These are phyloP conservation scores for Oreochromis niloticus DNA, from an alignment of 2,113 vertebrate species.

Conservation along the genomic window DNA sequence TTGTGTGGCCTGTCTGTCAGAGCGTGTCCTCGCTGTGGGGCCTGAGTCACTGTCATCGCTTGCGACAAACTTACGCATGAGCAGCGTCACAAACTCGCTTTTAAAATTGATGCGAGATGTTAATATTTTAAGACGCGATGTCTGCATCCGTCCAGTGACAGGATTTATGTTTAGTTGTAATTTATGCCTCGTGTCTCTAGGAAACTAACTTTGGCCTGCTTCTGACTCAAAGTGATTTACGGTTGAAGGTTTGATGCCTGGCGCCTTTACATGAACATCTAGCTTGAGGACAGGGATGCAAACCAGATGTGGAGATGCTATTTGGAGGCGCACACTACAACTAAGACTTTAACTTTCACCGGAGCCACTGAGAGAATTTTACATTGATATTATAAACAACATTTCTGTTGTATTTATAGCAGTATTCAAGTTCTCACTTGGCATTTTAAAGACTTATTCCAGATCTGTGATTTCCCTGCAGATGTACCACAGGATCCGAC, in stretches of 20 bases:
- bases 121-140: conserved; percentile 61
- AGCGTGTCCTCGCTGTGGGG: conserved; percentile 9
- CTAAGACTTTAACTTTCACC: not conserved
- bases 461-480: conserved; percentile 37
- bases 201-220: conserved; percentile 16
- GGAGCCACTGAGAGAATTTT: not conserved
- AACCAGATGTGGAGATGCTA: conserved; percentile 39
- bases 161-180: conserved; percentile 60
- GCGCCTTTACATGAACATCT: conserved; percentile 3
- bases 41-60: conserved; percentile 38
- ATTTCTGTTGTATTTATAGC: not conserved
- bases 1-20: conserved; percentile 32
- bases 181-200: conserved; percentile 36
- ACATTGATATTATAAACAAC: not conserved
- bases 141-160: conserved; percentile 32
- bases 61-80: conserved; percentile 56
- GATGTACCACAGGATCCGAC: conserved; percentile 98
- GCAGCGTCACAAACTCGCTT: conserved; percentile 43
- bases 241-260: conserved; percentile 27
- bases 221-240: conserved; percentile 41
- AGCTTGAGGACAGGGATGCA: conserved; percentile 19
- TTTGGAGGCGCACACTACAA: not conserved
- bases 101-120: conserved; percentile 59
- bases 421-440: not conserved
- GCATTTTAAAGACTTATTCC: conserved; percentile 8